Evolutionary conservation across 2,888 invertebrate genomes (phyloP).

Genomic region (Willowsia nigromaculata): DNA sequence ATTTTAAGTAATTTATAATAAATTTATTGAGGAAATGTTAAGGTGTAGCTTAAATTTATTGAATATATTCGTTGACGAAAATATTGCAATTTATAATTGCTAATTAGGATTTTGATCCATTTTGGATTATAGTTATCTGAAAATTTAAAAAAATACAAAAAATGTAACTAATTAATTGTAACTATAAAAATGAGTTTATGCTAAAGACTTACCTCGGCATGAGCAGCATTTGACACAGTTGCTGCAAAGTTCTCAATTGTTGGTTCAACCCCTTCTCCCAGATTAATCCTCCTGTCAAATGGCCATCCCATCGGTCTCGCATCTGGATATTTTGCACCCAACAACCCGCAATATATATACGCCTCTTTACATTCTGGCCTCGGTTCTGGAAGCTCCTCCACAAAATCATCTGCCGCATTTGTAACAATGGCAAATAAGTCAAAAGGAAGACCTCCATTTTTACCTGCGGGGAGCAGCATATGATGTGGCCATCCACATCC

Average conservation of each 20-base stretch:
- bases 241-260: not conserved
- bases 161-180: too few species aligned
- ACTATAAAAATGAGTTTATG: too few species aligned
- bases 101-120: too few species aligned
- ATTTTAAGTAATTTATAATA: too few species aligned
- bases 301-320: not conserved
- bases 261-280: not conserved
- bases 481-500: constrained; percentile 71
- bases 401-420: constrained; percentile 42
- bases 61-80: too few species aligned
- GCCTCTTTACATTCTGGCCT: not conserved
- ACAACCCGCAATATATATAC: not conserved
- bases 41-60: too few species aligned
- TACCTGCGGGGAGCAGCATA: constrained; percentile 59
- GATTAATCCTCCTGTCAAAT: not conserved
- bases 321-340: not conserved
- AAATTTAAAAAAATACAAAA: too few species aligned
- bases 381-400: not conserved
- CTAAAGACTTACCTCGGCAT: too few species aligned
- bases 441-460: constrained; percentile 32
- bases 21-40: too few species aligned
- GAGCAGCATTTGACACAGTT: not conserved
- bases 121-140: too few species aligned
- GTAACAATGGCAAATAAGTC: constrained; percentile 68
- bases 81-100: too few species aligned